These are phyloP conservation scores for Bilobella aurantiaca DNA, from an alignment of 1,140 invertebrate genomes.

Conservation along the genomic window DNA sequence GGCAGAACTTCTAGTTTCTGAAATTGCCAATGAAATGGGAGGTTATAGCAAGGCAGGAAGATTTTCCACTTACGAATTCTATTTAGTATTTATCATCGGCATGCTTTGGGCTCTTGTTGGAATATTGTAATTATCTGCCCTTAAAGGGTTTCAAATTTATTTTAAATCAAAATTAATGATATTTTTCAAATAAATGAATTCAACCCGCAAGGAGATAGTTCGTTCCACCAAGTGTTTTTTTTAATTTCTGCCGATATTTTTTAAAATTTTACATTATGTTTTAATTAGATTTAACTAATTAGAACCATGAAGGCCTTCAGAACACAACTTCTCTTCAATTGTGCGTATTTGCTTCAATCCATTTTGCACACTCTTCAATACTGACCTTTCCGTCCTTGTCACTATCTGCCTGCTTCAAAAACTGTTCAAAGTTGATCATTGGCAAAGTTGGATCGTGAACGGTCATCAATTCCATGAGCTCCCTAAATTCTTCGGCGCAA, in stretches of 20 bases:
- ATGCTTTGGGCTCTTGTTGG: neutral
- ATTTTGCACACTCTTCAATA: neutral
- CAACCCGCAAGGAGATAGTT: too few species aligned
- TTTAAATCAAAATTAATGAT: too few species aligned
- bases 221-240: too few species aligned
- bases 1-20: constrained; percentile 19
- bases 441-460: neutral
- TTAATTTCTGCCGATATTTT: too few species aligned
- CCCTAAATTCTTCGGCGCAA: neutral
- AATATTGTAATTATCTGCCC: too few species aligned
- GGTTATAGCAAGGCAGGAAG: constrained; percentile 9
- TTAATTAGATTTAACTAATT: too few species aligned
- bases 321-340: neutral
- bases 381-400: neutral
- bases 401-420: neutral
- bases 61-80: neutral
- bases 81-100: neutral
- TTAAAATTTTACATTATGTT: too few species aligned
- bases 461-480: neutral
- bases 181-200: too few species aligned
- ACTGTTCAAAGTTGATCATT: neutral
- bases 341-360: neutral
- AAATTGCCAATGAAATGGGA: constrained; percentile 18
- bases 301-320: too few species aligned
- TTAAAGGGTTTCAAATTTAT: too few species aligned